A percentile compares a stretch with the other conserved stretches of the same genome.
Conservation (phyloP, 1,140 invertebrate genomes). For the Acromyrmex heyeri region DNA sequence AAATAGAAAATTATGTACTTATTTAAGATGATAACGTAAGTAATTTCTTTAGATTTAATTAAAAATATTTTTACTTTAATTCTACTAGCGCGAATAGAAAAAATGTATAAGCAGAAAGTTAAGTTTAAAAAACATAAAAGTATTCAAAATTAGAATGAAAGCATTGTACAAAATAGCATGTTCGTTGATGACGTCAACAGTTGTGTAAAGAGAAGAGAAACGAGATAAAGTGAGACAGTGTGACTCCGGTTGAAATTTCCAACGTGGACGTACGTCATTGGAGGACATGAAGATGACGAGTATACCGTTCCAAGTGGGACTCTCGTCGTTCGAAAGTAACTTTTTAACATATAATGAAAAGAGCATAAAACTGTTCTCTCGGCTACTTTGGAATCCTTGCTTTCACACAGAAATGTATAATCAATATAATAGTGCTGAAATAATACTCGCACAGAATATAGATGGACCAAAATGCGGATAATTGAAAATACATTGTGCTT, state of each 20-base stretch:
- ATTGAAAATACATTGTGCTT: not conserved
- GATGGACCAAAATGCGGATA: conserved; percentile 1
- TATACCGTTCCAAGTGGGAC: conserved; percentile 18
- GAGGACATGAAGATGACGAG: conserved; percentile 39
- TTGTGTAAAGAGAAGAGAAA: not conserved
- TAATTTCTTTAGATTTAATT: not conserved
- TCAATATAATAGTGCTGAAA: not conserved
- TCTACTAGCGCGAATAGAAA: not conserved
- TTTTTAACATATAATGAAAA: conserved; percentile 46
- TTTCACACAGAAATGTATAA: conserved; percentile 33
- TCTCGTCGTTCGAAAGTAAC: conserved; percentile 46
- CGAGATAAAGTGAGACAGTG: conserved; percentile 10
- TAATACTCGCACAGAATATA: conserved; percentile 18
- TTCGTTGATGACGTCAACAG: conserved; percentile 28
- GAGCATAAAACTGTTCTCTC: not conserved
- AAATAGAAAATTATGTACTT: not conserved
- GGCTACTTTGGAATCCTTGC: conserved; percentile 14
- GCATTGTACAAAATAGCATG: not conserved
- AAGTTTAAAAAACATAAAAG: not conserved
- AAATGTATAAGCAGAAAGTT: not conserved
- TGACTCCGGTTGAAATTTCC: conserved; percentile 1
- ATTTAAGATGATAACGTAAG: not conserved
- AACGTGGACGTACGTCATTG: conserved; percentile 53
- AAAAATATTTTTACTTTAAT: not conserved
- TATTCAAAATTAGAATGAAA: not conserved